Conservation (phyloP, 2,888 invertebrate species). For the Dryadula phaetusa region DNA sequence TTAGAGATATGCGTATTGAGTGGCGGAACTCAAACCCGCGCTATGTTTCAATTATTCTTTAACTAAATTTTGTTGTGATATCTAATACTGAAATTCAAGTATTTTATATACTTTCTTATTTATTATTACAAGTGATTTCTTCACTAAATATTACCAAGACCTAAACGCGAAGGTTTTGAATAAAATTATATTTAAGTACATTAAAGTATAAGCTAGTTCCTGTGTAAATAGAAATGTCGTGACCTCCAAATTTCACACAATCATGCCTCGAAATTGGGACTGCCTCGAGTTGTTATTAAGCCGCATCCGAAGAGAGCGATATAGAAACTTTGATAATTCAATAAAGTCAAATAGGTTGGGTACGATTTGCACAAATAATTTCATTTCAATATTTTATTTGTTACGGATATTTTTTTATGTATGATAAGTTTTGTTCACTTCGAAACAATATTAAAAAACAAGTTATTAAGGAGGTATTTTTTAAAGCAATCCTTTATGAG, state of each 20-base stretch:
- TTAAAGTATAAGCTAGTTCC: constrained; percentile 5
- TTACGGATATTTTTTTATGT: not conserved
- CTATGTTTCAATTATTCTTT: too few relatives aligned
- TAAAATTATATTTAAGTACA: constrained; percentile 5
- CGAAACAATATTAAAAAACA: too few relatives aligned
- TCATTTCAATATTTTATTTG: not conserved
- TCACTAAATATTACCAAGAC: too few relatives aligned
- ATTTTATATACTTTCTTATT: too few relatives aligned
- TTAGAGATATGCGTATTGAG: too few relatives aligned
- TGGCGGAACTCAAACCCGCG: too few relatives aligned
- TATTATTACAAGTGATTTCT: too few relatives aligned
- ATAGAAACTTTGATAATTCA: constrained; percentile 18
- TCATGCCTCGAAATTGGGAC: not conserved
- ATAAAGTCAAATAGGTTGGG: not conserved
- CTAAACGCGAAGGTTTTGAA: not conserved
- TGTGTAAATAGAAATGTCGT: not conserved
- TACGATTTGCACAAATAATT: not conserved
- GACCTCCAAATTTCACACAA: constrained; percentile 9
- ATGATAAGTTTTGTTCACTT: not conserved
- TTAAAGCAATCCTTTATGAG: too few relatives aligned
- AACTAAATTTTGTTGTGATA: too few relatives aligned
- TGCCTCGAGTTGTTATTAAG: constrained; percentile 10
- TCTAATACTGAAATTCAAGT: too few relatives aligned
- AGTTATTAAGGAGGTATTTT: too few relatives aligned
- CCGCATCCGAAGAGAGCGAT: not conserved